These are phyloP conservation scores for Drosophila bocki DNA, from an alignment of 1,140 invertebrate species.

Conservation along the genomic window DNA sequence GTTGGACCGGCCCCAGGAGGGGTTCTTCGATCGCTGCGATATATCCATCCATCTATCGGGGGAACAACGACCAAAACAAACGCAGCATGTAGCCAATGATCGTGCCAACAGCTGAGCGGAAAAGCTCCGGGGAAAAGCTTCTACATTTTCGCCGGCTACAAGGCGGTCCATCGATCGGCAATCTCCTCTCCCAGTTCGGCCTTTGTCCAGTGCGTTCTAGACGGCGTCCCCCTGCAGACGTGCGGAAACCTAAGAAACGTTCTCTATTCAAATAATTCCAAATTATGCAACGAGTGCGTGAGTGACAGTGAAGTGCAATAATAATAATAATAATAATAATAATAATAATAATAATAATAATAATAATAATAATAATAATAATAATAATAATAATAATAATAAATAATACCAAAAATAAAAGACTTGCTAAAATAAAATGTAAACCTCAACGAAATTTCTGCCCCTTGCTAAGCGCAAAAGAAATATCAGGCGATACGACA, in stretches of 20 bases:
- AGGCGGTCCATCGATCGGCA: slow-evolving; percentile 20
- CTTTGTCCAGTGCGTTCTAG: slow-evolving; percentile 70
- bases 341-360: neutral
- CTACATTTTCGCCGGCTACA: slow-evolving; percentile 53
- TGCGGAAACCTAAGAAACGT: slow-evolving; percentile 29
- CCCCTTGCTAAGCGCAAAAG: slow-evolving; percentile 20
- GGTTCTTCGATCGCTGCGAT: slow-evolving; percentile 13
- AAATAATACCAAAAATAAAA: neutral
- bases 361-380: neutral
- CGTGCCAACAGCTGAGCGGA: slow-evolving; percentile 70
- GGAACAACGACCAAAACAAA: slow-evolving; percentile 65
- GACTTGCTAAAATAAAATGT: neutral
- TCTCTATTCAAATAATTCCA: slow-evolving; percentile 1
- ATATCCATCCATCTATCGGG: neutral
- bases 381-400: neutral
- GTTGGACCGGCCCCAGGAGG: slow-evolving; percentile 41
- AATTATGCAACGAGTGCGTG: slow-evolving; percentile 53
- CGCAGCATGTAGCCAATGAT: slow-evolving; percentile 54
- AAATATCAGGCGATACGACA: slow-evolving; percentile 26
- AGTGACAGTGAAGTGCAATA: slow-evolving; percentile 33
- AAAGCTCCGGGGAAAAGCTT: slow-evolving; percentile 61
- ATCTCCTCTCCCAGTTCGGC: slow-evolving; percentile 35
- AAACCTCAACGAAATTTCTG: slow-evolving; percentile 41
- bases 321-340: neutral
- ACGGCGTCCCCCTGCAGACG: slow-evolving; percentile 64